These are phyloP conservation scores for Aphyosemion australe DNA, from an alignment of 2,113 vertebrate genomes.

Conservation along the genomic window DNA sequence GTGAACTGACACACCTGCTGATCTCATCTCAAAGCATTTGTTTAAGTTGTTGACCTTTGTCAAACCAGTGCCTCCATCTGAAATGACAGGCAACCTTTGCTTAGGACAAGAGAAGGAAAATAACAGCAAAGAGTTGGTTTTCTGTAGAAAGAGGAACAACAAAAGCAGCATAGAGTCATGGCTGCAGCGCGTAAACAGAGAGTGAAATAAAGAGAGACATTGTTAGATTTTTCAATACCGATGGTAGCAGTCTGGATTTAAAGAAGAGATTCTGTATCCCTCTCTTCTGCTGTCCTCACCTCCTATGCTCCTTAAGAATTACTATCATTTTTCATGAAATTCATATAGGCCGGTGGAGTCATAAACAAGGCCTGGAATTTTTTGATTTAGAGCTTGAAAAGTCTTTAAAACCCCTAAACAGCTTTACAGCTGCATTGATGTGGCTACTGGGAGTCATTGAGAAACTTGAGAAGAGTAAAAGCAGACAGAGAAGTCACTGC, in stretches of 20 bases:
- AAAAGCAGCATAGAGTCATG: no score
- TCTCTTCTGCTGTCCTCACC: not conserved
- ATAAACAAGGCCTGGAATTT: conserved; percentile 22
- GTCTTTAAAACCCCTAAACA: conserved; percentile 46
- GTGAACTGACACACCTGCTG: conserved; percentile 46
- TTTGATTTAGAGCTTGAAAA: conserved; percentile 22
- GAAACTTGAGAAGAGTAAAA: conserved; percentile 43
- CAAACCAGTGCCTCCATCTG: conserved; percentile 12
- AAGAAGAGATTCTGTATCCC: not conserved
- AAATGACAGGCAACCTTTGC: conserved; percentile 62
- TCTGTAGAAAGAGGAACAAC: not conserved
- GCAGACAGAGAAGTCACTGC: conserved; percentile 3
- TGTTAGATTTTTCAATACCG: not conserved
- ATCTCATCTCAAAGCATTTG: conserved; percentile 31
- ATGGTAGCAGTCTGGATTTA: not conserved
- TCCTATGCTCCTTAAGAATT: conserved; percentile 3
- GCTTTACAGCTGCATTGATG: conserved; percentile 34
- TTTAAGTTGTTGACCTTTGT: conserved; percentile 63
- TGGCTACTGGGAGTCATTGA: conserved; percentile 38
- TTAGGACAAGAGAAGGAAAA: conserved; percentile 15
- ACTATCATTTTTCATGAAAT: not conserved
- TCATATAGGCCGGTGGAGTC: conserved; percentile 20
- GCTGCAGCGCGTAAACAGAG: not conserved
- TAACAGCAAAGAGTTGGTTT: not conserved
- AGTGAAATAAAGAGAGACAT: not conserved